phyloP scores from a whole-genome alignment of 2,113 vertebrate genomes.

The Sula dactylatra region DNA sequence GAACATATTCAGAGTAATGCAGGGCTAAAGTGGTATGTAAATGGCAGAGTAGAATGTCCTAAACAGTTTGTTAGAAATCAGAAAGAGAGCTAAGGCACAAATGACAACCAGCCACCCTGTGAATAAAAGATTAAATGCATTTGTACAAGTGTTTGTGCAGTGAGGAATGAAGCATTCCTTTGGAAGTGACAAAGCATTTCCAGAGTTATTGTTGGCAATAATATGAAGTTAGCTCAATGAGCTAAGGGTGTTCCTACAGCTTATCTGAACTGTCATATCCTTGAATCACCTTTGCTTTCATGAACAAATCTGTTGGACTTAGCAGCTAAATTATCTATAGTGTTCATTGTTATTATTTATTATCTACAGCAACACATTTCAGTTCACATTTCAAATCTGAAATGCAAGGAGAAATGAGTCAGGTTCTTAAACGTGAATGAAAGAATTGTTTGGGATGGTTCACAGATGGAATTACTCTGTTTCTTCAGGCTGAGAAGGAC shows the following conservation, averaged over 20 bases:
- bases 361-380: constrained; percentile 14
- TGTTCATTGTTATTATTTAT: not conserved
- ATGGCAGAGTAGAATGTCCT: not conserved
- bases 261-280: not conserved
- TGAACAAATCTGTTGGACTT: not conserved
- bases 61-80: not conserved
- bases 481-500: not conserved
- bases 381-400: not conserved
- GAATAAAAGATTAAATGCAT: not conserved
- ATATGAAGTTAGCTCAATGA: not conserved
- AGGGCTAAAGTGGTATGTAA: not conserved
- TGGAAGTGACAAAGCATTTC: not conserved
- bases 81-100: not conserved
- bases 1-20: not conserved
- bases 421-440: not conserved
- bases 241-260: not conserved
- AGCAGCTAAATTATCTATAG: not conserved
- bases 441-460: not conserved
- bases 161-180: not conserved
- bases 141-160: not conserved
- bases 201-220: not conserved
- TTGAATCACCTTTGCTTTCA: not conserved
- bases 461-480: not conserved
- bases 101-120: not conserved
- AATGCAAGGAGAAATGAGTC: not conserved